Evolutionary conservation across 2,113 vertebrate genomes (phyloP), one percentile per base, ranked within the genome.

Genomic region (Forbesichthys papilliferus): DNA sequence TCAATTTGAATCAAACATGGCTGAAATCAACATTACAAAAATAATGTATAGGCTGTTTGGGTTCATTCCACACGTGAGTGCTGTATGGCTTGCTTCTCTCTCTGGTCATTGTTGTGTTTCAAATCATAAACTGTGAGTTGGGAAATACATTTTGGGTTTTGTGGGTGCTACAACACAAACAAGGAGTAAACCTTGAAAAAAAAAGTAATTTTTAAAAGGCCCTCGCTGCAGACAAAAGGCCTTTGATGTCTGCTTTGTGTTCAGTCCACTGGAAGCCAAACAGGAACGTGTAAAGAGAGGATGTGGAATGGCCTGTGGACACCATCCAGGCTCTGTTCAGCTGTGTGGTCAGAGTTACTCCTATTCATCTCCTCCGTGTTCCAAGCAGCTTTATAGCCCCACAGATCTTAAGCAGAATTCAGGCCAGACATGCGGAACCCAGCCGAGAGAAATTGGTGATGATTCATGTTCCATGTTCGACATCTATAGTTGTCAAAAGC

Each of bases 381-480:
- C 77, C 60, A 57, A 71, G 9, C 62, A 55, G 54, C 80, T 86
- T 81, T 73, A 81, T 68, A 64, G 75, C 69, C 78, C 81, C 80
- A 79, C 82, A 81, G 73, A 68, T 80, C 77, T 78, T 78, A 61
- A 57, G 71, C 64, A 13, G 12, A 71, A 65, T 74, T 48, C 12
- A 49, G 60, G 59, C 66, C 73, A 74, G 65, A 75, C 20, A 36
- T 49, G 11, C 54, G 78, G 75, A 83, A 77, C 70, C 4, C 47
- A 69, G 74, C 69, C 66, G 73, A 42, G 75, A 14, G 18, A 73
- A 75, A 57, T 64, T 58, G 53, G 16, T 4, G 66, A 73, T 78
- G 71, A 82, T 73, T 84, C 72, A 80, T 60, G 48, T 42, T 13
- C 9, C 66, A 79, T 77, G 64, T 62, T 67, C 56, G 61, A 49